These are phyloP conservation scores for Prosapia bicincta DNA, from an alignment of 2,888 invertebrate genomes.

Conservation along the genomic window DNA sequence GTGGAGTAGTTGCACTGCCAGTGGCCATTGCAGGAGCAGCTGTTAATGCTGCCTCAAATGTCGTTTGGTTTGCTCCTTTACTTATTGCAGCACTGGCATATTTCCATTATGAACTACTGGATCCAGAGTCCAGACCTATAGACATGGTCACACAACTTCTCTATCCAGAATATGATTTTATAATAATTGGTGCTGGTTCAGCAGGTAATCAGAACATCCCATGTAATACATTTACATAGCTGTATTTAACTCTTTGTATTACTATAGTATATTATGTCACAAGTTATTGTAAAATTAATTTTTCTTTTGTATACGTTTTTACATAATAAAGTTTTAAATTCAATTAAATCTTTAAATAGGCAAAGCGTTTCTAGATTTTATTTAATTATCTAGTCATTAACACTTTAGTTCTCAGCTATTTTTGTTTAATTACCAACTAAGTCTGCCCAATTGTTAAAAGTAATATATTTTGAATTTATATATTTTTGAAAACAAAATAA, in stretches of 20 bases:
- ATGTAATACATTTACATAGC: neutral
- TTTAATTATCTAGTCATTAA: no score
- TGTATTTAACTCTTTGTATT: no score
- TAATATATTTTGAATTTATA: no score
- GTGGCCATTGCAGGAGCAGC: constrained; percentile 67
- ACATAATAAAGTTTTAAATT: neutral
- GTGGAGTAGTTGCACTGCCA: constrained; percentile 40
- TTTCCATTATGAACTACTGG: constrained; percentile 79
- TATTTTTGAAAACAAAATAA: no score
- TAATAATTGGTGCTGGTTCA: constrained; percentile 82
- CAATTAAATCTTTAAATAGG: no score
- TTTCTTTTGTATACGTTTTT: neutral
- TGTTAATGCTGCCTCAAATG: constrained; percentile 62
- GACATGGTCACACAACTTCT: constrained; percentile 64
- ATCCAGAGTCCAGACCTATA: constrained; percentile 76
- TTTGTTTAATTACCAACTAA: no score
- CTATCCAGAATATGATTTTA: constrained; percentile 73
- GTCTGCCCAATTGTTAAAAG: no score
- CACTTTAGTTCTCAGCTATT: no score
- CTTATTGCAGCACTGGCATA: constrained; percentile 81
- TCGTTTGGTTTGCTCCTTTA: constrained; percentile 80
- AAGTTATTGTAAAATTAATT: neutral
- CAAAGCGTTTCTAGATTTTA: no score
- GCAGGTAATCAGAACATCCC: constrained; percentile 56
- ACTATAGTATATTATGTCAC: neutral